Base-by-base conservation (phyloP, 2,797 vertebrate species). In the Myripristis jacobus region DNA sequence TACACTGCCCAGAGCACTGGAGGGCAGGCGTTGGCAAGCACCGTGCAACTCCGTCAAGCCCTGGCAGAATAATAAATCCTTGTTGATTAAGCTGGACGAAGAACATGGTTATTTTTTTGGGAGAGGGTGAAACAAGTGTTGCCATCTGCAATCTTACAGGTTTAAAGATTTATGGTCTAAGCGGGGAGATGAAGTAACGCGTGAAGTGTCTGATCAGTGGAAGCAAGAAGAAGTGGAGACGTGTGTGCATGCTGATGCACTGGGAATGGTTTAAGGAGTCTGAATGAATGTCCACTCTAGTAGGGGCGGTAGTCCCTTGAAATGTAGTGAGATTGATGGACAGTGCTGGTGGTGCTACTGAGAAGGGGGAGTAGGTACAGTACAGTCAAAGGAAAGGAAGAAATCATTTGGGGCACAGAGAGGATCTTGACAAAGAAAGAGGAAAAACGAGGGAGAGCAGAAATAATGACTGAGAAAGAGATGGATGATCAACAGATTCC, bases 121-220 rank as follows among this genome's bases (percentile, higher is more conserved):
- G 54, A 86, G 73, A 70, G 64, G 67, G 54, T 24, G 29, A 31
- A 31, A 31, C 29, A 31, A 31, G 29, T 1, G 46, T 59, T 36
- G 70, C 79, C 78, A 80, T 86, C 78, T 77, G 61, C 73, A 75
- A 51, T 70, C 52, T 65, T 72, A 67, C 75, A 90, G 74, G 72
- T 86, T 80, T 63, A 75, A 31, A 68, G 80, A 80, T 80, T 84
- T 87, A 73, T 66, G 64, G 47, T 47, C 38, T 38, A 48, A 72
- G 51, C 76, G 56, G 66, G 52, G 55, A 74, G 71, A 70, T 70
- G 68, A 80, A 77, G 67, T 80, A 75, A 73, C 41, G 58, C 47
- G 53, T n/a, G n/a, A n/a, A 56, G 75, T 24, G 75, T 72, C 47
- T 80, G 62, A 88, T 84, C 76, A 52, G 52, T 36, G 64, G 69